phyloP scores from a whole-genome alignment of 2,113 vertebrate species.

The Myiagra hebetior region DNA sequence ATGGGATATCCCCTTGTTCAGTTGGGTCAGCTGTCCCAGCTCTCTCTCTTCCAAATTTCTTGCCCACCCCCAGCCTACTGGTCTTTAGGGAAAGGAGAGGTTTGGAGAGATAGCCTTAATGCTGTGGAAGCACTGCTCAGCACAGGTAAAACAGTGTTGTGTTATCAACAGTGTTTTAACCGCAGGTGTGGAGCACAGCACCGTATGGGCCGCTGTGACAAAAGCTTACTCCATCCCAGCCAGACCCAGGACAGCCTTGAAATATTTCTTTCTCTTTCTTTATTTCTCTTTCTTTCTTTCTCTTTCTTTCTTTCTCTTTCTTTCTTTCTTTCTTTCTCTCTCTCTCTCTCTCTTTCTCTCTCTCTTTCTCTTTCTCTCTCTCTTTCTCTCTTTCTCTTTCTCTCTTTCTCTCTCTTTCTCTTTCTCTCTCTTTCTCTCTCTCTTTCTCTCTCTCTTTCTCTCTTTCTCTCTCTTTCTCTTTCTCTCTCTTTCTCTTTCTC shows the following conservation, averaged over 20 bases:
- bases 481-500: no score
- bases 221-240: background rate
- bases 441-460: background rate
- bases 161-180: background rate
- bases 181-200: background rate
- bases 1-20: background rate
- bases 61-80: background rate
- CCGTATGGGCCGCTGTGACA: rapidly evolving
- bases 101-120: background rate
- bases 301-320: background rate
- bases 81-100: background rate
- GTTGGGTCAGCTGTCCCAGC: background rate
- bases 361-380: no score
- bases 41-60: background rate
- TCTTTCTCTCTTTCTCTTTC: background rate
- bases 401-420: no score
- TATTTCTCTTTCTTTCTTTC: background rate
- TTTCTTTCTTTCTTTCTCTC: no score
- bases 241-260: background rate
- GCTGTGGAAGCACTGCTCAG: background rate
- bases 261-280: background rate
- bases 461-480: no score
- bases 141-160: background rate
- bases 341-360: no score
- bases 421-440: background rate